Evolutionary conservation across 2,888 invertebrate species (phyloP).

Genomic region (Netelia fuscicornis): DNA sequence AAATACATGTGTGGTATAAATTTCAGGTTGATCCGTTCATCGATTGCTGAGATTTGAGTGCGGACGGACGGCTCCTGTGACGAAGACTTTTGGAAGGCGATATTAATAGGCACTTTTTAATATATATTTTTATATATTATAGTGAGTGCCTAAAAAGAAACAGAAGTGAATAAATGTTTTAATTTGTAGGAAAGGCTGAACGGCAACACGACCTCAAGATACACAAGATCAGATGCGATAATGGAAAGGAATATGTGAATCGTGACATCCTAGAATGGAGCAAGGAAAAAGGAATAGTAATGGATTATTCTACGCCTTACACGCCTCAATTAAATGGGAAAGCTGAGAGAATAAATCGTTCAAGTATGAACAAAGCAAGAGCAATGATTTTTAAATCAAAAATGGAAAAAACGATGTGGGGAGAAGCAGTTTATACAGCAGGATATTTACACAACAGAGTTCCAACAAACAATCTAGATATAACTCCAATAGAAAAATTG

Average conservation of each 20-base stretch:
- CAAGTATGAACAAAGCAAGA: constrained; percentile 73
- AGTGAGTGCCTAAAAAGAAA: too few relatives aligned
- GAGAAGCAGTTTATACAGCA: constrained; percentile 40
- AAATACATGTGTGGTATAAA: too few relatives aligned
- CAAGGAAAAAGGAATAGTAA: constrained; percentile 51
- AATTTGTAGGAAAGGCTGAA: constrained; percentile 37
- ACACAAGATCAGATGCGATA: constrained; percentile 61
- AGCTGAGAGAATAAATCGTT: constrained; percentile 75
- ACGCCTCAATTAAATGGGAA: constrained; percentile 70
- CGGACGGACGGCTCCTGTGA: too few relatives aligned
- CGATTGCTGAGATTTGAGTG: too few relatives aligned
- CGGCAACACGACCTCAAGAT: constrained; percentile 29
- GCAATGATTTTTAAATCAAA: constrained; percentile 72
- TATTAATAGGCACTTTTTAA: too few relatives aligned
- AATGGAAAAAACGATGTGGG: constrained; percentile 74
- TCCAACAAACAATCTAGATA: constrained; percentile 65
- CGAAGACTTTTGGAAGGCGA: too few relatives aligned
- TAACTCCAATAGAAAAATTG: constrained; percentile 77
- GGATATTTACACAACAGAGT: constrained; percentile 69
- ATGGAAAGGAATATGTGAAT: constrained; percentile 66
- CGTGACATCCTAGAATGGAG: constrained; percentile 35
- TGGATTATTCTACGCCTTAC: constrained; percentile 62
- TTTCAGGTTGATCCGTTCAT: too few relatives aligned
- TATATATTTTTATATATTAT: too few relatives aligned
- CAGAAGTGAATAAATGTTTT: too few relatives aligned